These are phyloP conservation scores for Neostethus bicornis DNA, from an alignment of 2,797 vertebrate genomes.

Conservation along the genomic window DNA sequence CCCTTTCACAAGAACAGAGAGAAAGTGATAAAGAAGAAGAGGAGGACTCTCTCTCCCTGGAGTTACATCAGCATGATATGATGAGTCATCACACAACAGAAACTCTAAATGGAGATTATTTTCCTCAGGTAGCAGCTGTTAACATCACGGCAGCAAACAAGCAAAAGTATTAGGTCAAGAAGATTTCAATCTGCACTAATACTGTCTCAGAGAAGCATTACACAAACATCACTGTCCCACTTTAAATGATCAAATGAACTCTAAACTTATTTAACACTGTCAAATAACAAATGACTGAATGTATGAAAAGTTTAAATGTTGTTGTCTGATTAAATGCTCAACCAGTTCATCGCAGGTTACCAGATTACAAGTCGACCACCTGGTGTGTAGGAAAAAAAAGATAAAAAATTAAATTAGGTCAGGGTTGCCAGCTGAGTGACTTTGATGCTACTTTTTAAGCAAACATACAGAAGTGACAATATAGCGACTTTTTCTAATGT, in stretches of 20 bases:
- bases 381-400: too few species aligned
- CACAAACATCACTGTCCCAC: not conserved
- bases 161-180: conserved; percentile 8
- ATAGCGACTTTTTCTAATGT: too few species aligned
- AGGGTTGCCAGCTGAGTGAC: too few species aligned
- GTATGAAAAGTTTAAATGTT: not conserved
- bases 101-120: conserved; percentile 63
- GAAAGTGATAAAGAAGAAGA: conserved; percentile 11
- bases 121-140: conserved; percentile 67
- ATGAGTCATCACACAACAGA: conserved; percentile 67
- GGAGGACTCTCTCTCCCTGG: conserved; percentile 14
- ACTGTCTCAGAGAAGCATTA: conserved; percentile 51
- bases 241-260: not conserved
- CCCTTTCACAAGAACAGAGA: not conserved
- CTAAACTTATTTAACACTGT: not conserved
- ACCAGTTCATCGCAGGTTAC: too few species aligned
- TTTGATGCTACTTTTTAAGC: too few species aligned
- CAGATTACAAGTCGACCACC: too few species aligned
- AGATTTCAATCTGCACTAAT: conserved; percentile 17
- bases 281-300: not conserved
- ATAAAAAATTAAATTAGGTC: too few species aligned
- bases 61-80: conserved; percentile 58
- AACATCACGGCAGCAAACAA: not conserved
- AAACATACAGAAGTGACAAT: too few species aligned
- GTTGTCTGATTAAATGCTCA: not conserved